These are phyloP conservation scores for Planococcus citri DNA, from an alignment of 1,140 invertebrate genomes.

Conservation along the genomic window DNA sequence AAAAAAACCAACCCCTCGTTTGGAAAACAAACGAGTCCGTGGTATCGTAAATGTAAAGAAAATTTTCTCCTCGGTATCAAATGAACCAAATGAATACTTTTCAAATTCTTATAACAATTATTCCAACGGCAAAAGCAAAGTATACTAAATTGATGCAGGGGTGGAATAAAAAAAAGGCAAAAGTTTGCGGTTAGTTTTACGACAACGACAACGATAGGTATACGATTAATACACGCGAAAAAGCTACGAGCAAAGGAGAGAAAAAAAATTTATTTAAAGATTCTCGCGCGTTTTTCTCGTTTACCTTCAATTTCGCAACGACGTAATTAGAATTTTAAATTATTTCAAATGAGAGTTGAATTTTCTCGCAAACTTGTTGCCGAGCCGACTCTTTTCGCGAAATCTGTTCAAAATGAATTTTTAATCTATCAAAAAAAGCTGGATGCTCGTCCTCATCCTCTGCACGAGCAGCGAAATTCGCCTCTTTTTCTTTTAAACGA, in stretches of 20 bases:
- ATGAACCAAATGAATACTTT: background rate
- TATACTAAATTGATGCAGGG: too few relatives aligned
- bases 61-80: background rate
- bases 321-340: slow-evolving; percentile 4
- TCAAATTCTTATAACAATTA: background rate
- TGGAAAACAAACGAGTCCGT: too few relatives aligned
- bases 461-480: background rate
- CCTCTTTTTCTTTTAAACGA: background rate
- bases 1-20: too few relatives aligned
- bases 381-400: background rate
- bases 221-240: background rate
- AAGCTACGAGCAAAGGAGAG: too few relatives aligned
- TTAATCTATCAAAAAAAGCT: background rate
- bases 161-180: too few relatives aligned
- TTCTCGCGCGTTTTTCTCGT: background rate
- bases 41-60: background rate
- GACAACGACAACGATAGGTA: background rate
- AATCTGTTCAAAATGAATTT: background rate
- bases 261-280: background rate
- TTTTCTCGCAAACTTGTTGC: slow-evolving; percentile 2
- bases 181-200: background rate
- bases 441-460: too few relatives aligned
- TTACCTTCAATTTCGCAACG: background rate
- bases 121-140: background rate
- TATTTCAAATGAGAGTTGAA: background rate